Evolutionary conservation across 2,888 invertebrate genomes (phyloP), one percentile per base, ranked within the genome.

Genomic region (Anaspis maculata): DNA sequence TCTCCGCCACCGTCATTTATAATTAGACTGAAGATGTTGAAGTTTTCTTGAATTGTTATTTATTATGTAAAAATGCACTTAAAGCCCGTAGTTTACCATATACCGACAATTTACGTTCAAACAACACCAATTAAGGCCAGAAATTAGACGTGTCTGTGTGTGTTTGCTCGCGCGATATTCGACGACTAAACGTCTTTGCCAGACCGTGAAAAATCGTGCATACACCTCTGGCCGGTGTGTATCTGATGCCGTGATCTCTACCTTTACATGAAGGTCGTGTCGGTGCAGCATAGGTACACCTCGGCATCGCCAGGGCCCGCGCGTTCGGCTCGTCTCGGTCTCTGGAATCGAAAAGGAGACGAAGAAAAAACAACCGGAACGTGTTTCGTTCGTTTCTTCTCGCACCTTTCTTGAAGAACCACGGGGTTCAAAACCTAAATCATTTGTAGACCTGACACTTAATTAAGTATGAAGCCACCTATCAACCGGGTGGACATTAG

Each of bases 401-500:
- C 19, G 19, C 19, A 19, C 19, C 19, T 19, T 19, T 19, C 11
- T 9, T 22, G 13, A 23, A 26, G 32, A 32, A 30, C 49, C 49
- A 45, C 45, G 40, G 51, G 53, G 45, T 47, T 42, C 32, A 46
- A 42, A 44, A 49, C 52, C 52, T 51, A 54, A 53, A 54, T 53
- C 51, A 54, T 52, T 53, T 52, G 51, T 52, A 51, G 45, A 41
- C 47, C 47, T 52, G 52, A 52, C 54, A 54, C 52, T 51, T 52
- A 54, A 54, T 54, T 54, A 52, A 50, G 44, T 38, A 42, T 32
- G 48, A 47, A 48, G 48, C 24, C 32, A 30, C 31, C 29, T 15
- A 25, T 30, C 33, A 30, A 15, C 25, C 22, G 13, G 9, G 21
- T 12, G 15, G 25, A 27, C 19, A 27, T 19, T 14, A 15, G n/a